Evolutionary conservation across 2,888 invertebrate genomes (phyloP).

Genomic region (Dynastes grantii): DNA sequence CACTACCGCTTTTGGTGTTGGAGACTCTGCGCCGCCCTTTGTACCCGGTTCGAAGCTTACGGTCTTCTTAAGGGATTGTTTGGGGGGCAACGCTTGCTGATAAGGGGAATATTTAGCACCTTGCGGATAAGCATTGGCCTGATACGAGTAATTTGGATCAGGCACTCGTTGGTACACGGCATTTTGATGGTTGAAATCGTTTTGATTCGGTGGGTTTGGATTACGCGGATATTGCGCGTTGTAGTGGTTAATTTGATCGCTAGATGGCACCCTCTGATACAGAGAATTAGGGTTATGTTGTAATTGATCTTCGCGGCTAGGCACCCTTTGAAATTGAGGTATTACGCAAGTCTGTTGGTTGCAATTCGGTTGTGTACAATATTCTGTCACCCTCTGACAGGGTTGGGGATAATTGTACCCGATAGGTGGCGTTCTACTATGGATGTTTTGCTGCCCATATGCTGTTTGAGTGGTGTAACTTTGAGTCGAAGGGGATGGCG

Average conservation of each 20-base stretch:
- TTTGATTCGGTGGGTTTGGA: conserved; percentile 32
- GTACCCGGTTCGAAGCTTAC: conserved; percentile 84
- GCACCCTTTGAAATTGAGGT: conserved; percentile 58
- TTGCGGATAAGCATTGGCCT: conserved; percentile 66
- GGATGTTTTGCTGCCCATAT: conserved; percentile 31
- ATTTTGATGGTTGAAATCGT: conserved; percentile 53
- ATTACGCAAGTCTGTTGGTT: conserved; percentile 48
- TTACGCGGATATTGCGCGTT: conserved; percentile 42
- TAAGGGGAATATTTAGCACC: conserved; percentile 72
- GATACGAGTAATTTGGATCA: conserved; percentile 64
- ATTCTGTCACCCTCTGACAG: conserved; percentile 41
- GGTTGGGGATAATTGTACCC: conserved; percentile 32
- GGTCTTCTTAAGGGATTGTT: conserved; percentile 77
- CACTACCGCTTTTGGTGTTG: conserved; percentile 65
- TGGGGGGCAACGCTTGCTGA: conserved; percentile 77
- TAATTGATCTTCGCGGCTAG: conserved; percentile 52
- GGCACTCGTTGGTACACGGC: conserved; percentile 63
- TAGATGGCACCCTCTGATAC: conserved; percentile 63
- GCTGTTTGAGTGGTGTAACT: conserved; percentile 54
- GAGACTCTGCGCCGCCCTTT: conserved; percentile 73
- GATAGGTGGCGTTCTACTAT: conserved; percentile 29
- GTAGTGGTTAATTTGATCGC: conserved; percentile 54
- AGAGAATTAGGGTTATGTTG: conserved; percentile 53
- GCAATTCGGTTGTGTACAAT: conserved; percentile 38
- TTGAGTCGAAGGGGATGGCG: conserved; percentile 63